Evolutionary conservation across 2,113 vertebrate species (phyloP).

Genomic region (Spilogale gracilis): DNA sequence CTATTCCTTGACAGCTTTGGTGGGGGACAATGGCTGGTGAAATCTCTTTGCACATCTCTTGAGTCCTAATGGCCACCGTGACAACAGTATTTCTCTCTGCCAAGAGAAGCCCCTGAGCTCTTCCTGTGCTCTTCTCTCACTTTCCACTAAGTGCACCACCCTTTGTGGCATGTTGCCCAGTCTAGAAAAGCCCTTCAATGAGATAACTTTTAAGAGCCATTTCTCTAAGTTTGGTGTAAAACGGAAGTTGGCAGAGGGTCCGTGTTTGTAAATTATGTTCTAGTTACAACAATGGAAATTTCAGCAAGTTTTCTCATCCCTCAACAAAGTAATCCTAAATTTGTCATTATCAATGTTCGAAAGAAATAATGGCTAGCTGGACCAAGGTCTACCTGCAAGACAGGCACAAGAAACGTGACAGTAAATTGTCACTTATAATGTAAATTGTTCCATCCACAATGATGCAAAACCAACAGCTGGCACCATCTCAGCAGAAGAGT

Average conservation of each 20-base stretch:
- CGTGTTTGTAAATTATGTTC: not conserved
- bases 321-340: not conserved
- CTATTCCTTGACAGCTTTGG: not conserved
- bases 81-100: not conserved
- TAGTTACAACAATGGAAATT: not conserved
- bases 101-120: not conserved
- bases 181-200: not conserved
- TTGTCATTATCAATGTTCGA: not conserved
- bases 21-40: not conserved
- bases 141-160: not conserved
- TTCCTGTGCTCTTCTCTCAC: accelerated
- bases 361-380: not conserved
- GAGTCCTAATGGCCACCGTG: too few species aligned
- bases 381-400: not conserved
- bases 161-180: not conserved
- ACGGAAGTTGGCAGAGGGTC: not conserved
- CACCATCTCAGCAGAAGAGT: not conserved
- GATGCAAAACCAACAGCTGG: not conserved
- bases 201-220: not conserved
- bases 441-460: not conserved
- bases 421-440: not conserved
- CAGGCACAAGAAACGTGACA: constrained; percentile 4
- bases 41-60: not conserved
- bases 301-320: not conserved
- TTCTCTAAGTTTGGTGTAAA: not conserved